These are phyloP conservation scores for Eurystomus glaucurus DNA, from an alignment of 2,797 vertebrate species.

Conservation along the genomic window DNA sequence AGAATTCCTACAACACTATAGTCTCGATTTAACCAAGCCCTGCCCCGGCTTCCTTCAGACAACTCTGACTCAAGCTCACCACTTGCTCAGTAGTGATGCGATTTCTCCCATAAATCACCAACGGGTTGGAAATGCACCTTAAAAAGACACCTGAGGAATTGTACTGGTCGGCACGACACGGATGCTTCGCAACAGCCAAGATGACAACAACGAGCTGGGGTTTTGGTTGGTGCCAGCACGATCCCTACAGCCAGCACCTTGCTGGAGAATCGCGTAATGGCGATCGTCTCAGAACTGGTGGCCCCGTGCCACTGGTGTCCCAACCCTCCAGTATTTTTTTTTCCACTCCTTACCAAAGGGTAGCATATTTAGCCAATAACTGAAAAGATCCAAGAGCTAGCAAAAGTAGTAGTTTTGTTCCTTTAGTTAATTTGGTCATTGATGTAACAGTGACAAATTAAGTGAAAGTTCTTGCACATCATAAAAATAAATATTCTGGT, in stretches of 20 bases:
- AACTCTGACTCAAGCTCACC: not conserved
- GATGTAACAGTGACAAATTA: not conserved
- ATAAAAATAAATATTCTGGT: constrained; percentile 15
- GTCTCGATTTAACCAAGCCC: not conserved
- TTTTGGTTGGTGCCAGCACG: not conserved
- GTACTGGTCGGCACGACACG: too few species aligned
- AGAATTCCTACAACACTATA: not conserved
- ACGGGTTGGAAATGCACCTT: not conserved
- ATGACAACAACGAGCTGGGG: not conserved
- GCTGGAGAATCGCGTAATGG: not conserved
- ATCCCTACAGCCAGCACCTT: not conserved
- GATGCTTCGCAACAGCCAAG: not conserved
- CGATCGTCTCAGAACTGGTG: rapidly evolving
- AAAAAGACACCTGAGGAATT: rapidly evolving
- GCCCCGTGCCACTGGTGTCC: not conserved
- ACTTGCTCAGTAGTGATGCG: not conserved
- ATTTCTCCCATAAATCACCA: not conserved
- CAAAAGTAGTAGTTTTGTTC: not conserved
- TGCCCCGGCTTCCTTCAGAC: not conserved
- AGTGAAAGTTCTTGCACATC: not conserved
- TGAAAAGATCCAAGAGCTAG: constrained; percentile 21
- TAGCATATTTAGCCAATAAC: not conserved
- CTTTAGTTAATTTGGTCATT: constrained; percentile 11
- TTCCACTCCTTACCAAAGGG: not conserved
- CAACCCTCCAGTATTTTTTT: not conserved